Evolutionary conservation across 1,140 invertebrate genomes (phyloP), one percentile per base, ranked within the genome.

Genomic region (Leptinotarsa undecemlineata): DNA sequence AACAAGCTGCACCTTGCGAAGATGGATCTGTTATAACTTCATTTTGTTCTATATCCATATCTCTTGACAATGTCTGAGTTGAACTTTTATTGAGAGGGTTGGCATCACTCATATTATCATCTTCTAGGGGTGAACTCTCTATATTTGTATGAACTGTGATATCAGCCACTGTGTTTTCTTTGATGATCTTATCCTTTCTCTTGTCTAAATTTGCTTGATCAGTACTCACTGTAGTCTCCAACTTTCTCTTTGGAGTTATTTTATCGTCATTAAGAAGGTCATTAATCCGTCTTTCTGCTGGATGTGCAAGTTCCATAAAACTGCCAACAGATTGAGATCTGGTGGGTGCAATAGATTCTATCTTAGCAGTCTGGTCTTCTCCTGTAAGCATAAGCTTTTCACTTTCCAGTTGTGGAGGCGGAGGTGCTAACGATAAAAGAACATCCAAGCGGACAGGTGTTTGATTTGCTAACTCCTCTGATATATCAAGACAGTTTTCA

Each of bases 361-460:
- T 78, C 67, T 82, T 78, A 20, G 77, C 71, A 3, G 67, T 26
- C 17, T 71, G 69, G 74, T 82, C 81, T 77, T 89, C 87, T 47
- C 85, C 82, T 6, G 89, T 88, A 8, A 93, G 91, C 17, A 93
- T 88, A 66, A 94, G 82, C 81, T 93, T 92, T 77, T 92, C 91
- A 15, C 89, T 84, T 78, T 84, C 84, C 86, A 79, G 87, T 88
- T 79, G 88, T 83, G 21, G 91, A 86, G 67, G 91, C 86, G 75
- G 89, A 1, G 94, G 93, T 61, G 93, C 93, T 57, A 96, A 85
- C 1, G 94, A 94, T 14, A 97, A 87, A n/a, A 98, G 86, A 48
- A 97, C 86, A 86, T 97, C 96, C 26, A 97, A 87, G 62, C 95
- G 87, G 14, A 97, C 95, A 1, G 95, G 95, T 1, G 95, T 96